Conservation (phyloP, 2,888 invertebrate genomes). For the Pinctada fucata region DNA sequence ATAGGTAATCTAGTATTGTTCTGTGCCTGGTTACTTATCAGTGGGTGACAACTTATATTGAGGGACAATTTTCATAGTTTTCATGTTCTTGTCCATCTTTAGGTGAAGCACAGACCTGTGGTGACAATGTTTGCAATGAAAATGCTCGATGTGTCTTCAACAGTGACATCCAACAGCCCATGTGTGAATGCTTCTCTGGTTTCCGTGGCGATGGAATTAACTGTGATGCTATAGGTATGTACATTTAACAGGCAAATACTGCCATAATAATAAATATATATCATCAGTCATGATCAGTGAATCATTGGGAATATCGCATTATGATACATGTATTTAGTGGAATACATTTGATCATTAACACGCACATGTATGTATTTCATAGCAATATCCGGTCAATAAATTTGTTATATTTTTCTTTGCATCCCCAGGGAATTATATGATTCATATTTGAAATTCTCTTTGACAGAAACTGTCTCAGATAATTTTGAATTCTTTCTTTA, state of each 20-base stretch:
- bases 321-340: not conserved
- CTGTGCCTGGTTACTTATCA: too few species aligned
- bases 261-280: too few species aligned
- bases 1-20: too few species aligned
- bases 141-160: constrained; percentile 72
- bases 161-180: constrained; percentile 76
- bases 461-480: too few species aligned
- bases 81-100: constrained; percentile 1
- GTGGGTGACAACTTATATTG: too few species aligned
- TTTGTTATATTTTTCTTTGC: too few species aligned
- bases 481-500: too few species aligned
- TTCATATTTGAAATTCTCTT: too few species aligned
- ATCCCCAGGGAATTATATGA: too few species aligned
- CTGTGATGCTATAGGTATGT: constrained; percentile 64
- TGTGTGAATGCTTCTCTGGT: constrained; percentile 74
- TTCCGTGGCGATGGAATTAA: constrained; percentile 73
- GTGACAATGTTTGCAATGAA: constrained; percentile 61
- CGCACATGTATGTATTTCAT: not conserved
- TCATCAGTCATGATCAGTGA: too few species aligned
- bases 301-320: not conserved
- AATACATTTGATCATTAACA: not conserved
- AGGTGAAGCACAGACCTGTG: constrained; percentile 63
- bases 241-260: not conserved
- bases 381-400: too few species aligned
- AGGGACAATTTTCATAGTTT: too few species aligned